Evolutionary conservation across 2,113 vertebrate genomes (phyloP), one percentile per base, ranked within the genome.

Genomic region (Myrmophylax atrothorax): DNA sequence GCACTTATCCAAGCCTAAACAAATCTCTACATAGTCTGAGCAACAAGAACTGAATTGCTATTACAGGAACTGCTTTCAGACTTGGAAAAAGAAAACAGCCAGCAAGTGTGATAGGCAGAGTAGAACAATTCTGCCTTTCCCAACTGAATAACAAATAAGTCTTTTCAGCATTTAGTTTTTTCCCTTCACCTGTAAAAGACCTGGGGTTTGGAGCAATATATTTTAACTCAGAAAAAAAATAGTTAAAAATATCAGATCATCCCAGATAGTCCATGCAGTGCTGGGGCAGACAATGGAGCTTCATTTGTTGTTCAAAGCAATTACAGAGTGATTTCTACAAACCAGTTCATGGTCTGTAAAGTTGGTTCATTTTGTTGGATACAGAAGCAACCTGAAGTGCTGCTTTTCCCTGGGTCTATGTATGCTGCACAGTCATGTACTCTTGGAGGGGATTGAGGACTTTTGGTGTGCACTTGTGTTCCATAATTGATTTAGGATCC

Each of bases 1-100:
- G 89, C 81, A 66, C 74, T 94, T 96, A 88, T 90, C 93, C 92
- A 95, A 86, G 60, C 68, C 82, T 85, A 81, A 93, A 88, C 85
- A 93, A 93, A 95, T 93, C 92, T 93, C 79, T 81, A 23, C 73
- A 26, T 78, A 90, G 83, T 95, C 77, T 82, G 83, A 93, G 66
- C 46, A 90, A 79, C 69, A 87, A 86, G 85, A 90, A 79, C 69
- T 92, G 83, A 95, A 82, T 87, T 93, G 80, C 76, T 93, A 24
- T 96, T 97, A 87, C 56, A 78, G 47, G 69, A 87, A 66, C 76
- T 72, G 64, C 62, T 95, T 90, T 95, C 60, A 53, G 52, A 90
- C 49, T 70, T 88, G 82, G n/a, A 77, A 86, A 86, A 79, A 79
- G 63, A 83, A 95, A 96, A 75, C 47, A 46, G 24, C 56, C 38